phyloP scores from a whole-genome alignment of 2,113 vertebrate genomes.

The Indri indri region DNA sequence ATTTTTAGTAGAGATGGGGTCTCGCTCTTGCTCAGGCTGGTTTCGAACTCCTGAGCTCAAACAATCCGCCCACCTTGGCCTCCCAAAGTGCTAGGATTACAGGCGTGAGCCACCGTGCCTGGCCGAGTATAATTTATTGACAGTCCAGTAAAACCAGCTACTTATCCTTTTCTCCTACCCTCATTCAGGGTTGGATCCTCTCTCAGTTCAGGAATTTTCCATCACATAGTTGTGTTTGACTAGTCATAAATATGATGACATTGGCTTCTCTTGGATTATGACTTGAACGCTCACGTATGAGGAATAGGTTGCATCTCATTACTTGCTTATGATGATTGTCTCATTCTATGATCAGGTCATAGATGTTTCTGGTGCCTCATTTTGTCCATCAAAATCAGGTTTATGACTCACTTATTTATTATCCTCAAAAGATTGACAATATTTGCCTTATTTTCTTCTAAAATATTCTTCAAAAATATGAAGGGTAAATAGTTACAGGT shows the following conservation, averaged over 20 bases:
- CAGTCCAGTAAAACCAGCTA: not conserved
- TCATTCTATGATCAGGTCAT: not conserved
- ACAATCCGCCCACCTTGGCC: too few species aligned
- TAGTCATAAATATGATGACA: not conserved
- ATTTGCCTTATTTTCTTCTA: not conserved
- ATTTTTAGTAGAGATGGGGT: too few species aligned
- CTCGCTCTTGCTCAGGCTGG: too few species aligned
- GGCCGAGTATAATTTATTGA: not conserved
- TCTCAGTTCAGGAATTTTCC: not conserved
- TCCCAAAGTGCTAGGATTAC: too few species aligned
- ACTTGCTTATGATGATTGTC: not conserved
- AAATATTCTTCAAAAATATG: not conserved
- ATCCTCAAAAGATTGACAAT: not conserved
- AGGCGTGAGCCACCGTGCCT: too few species aligned
- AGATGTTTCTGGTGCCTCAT: not conserved
- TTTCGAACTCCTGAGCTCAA: too few species aligned
- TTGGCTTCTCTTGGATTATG: not conserved
- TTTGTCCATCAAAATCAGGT: not conserved
- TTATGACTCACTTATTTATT: not conserved
- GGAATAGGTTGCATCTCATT: not conserved
- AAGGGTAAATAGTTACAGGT: not conserved
- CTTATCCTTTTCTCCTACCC: not conserved
- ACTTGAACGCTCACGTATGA: not conserved
- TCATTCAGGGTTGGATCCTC: not conserved
- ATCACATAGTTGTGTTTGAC: not conserved